Base-by-base conservation (phyloP, 2,888 invertebrate genomes). In the Aromia moschata region DNA sequence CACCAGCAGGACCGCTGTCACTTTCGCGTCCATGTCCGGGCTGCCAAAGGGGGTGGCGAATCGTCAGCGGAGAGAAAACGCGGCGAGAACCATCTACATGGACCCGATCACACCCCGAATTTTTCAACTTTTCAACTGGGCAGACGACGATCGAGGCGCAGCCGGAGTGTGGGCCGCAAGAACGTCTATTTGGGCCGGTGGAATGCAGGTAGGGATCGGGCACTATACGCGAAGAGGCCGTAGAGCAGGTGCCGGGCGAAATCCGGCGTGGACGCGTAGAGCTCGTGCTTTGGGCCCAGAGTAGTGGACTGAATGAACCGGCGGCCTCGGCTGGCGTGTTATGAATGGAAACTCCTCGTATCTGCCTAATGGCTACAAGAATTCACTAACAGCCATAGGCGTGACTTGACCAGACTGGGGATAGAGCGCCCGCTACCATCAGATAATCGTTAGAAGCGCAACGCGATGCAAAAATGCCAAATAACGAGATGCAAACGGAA, bases 291-390 rank as follows among this genome's bases (percentile, higher is more conserved):
- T 60, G 56, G 52, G 55, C 47, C 52, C 54, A 58, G 60, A 52
- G 56, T 56, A 46, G 49, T 54, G 67, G 65, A 65, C 67, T 71
- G 71, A 72, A 72, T 72, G 72, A 71, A 70, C 68, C 63, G 63
- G 65, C 46, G 59, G 56, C 57, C 61, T 56, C 56, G 52, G 45
- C 68, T 58, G 61, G 56, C 57, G 62, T 68, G 62, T 71, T 70
- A 73, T 73, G 72, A 73, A 73, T 72, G 72, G 71, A 72, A 62
- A 58, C 45, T 43, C 12, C 43, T 49, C 43, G 55, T 58, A 57
- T 56, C 57, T 58, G 58, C 56, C 62, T 62, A 56, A 53, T 65
- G 62, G 58, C 56, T 65, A 53, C 52, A 65, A 65, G 64, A 65
- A 65, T 56, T 55, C 49, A 60, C 51, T 41, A 58, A 43, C 47